Evolutionary conservation across 1,140 invertebrate genomes (phyloP).

Genomic region (Paralvinella palmiformis): DNA sequence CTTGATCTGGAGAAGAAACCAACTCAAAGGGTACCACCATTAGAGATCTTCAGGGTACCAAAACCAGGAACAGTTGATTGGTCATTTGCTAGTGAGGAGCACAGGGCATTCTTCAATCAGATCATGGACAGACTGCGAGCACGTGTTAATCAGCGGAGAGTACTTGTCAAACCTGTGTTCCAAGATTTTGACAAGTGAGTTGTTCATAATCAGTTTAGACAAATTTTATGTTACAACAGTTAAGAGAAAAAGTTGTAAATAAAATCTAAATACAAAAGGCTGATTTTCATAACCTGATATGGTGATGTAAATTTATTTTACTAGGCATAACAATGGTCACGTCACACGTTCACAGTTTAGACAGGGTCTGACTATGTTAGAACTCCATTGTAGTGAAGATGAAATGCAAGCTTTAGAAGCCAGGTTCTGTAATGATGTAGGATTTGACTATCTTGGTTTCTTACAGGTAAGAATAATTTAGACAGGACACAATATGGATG

Average conservation of each 20-base stretch:
- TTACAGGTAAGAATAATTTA: too few species aligned
- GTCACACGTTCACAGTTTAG: constrained; percentile 45
- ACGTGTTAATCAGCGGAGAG: constrained; percentile 36
- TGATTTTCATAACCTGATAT: too few species aligned
- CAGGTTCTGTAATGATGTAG: constrained; percentile 43
- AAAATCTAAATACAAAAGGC: too few species aligned
- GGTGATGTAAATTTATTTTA: too few species aligned
- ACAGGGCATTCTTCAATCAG: constrained; percentile 32
- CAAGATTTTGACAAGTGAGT: constrained; percentile 47
- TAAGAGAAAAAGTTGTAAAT: too few species aligned
- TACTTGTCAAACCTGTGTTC: constrained; percentile 44
- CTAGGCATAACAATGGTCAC: constrained; percentile 47
- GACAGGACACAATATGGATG: too few species aligned
- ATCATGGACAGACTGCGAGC: constrained; percentile 38
- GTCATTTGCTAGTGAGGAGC: constrained; percentile 34
- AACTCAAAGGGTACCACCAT: constrained; percentile 33
- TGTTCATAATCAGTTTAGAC: not conserved
- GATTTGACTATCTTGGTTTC: constrained; percentile 47
- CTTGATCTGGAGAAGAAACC: constrained; percentile 43
- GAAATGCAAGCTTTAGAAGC: constrained; percentile 43
- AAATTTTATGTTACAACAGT: too few species aligned
- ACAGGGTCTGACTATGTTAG: constrained; percentile 45
- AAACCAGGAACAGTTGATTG: constrained; percentile 47
- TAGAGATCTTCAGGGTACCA: constrained; percentile 44
- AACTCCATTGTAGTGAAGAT: constrained; percentile 35